phyloP scores from a whole-genome alignment of 2,797 vertebrate species.

The Gymnodraco acuticeps region DNA sequence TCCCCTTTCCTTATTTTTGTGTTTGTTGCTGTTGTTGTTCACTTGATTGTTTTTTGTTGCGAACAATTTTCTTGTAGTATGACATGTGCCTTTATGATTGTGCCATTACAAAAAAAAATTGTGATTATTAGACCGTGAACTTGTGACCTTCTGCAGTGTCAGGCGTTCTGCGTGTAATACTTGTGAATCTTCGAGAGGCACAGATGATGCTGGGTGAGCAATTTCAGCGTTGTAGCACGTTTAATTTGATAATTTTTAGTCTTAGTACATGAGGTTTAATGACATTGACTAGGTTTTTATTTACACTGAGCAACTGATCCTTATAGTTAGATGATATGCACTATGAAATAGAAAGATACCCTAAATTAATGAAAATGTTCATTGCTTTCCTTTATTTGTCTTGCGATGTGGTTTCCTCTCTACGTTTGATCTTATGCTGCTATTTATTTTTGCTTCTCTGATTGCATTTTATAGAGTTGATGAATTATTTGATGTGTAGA shows the following conservation, averaged over 20 bases:
- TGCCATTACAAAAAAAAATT: background rate
- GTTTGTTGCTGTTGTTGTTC: too few relatives aligned
- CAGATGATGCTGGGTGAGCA: conserved; percentile 23
- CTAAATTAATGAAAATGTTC: background rate
- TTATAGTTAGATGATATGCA: background rate
- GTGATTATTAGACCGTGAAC: conserved; percentile 50
- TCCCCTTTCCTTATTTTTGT: background rate
- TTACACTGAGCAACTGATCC: background rate
- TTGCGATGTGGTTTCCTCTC: background rate
- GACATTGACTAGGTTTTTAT: background rate
- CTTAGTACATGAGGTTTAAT: background rate
- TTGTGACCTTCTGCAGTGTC: conserved; percentile 63
- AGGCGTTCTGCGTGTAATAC: conserved; percentile 51
- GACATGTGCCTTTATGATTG: too few relatives aligned
- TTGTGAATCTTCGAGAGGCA: conserved; percentile 31
- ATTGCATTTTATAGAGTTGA: conserved; percentile 20
- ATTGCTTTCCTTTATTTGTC: background rate
- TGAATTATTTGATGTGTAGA: conserved; percentile 50
- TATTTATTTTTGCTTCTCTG: conserved; percentile 19
- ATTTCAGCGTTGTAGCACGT: background rate
- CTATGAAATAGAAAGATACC: background rate
- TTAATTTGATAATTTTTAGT: background rate
- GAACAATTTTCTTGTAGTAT: too few relatives aligned
- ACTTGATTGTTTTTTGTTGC: too few relatives aligned
- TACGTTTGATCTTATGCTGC: background rate